Evolutionary conservation across 2,888 invertebrate species (phyloP), one percentile per base, ranked within the genome.

Genomic region (Conistra vaccinii): DNA sequence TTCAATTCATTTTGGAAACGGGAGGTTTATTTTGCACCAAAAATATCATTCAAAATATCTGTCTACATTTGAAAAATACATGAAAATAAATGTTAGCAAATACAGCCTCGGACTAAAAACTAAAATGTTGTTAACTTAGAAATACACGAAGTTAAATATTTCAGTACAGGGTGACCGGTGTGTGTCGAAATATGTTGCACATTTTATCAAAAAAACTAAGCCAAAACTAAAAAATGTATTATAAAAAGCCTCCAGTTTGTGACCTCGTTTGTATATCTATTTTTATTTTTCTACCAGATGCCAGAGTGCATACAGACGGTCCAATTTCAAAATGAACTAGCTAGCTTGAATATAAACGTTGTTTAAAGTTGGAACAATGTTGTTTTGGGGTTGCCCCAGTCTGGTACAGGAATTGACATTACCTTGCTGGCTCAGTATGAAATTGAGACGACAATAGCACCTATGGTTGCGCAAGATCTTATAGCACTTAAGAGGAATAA

Each of bases 121-220:
- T 94, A 94, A 95, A 94, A 95, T 93, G 80, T 90, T 88, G 87
- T 92, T 92, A 95, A 94, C 94, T 95, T 94, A 92, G 89, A 90
- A 62, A 87, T 80, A 86, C 75, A 89, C 86, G 88, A 94, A 95
- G 94, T 94, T 93, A 94, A 92, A 92, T 91, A 94, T 94, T 94
- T 94, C 93, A 94, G 94, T 88, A 81, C 82, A 83, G 76, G 76
- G 80, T 77, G 73, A 85, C 60, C 60, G 73, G 76, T 79, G 76
- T 70, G 66, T 69, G 74, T 67, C 48, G 42, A 62, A 55, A 70
- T 76, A 71, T 62, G 72, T 80, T 87, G 85, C 81, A 83, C 81
- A 81, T 84, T 78, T 70, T 78, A 63, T 55, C 1, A 76, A 66
- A 72, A 72, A 29, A 32, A 35, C 39, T 42, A 26, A 17, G 0